Evolutionary conservation across 2,797 vertebrate genomes (phyloP).

Genomic region (Hemitrygon akajei): DNA sequence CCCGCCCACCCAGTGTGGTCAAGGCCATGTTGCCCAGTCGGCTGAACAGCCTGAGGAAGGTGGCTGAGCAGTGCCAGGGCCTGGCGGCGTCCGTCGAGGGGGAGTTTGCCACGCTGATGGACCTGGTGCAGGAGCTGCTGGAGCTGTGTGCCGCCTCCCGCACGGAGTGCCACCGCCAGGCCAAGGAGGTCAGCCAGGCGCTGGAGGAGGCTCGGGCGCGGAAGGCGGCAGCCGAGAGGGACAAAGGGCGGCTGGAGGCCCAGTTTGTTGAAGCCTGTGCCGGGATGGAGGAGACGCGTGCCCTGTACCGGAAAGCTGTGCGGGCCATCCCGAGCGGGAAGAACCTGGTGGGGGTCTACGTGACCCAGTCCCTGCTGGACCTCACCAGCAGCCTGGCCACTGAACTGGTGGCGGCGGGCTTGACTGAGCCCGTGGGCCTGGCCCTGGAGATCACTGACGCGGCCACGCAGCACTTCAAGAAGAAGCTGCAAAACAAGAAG

Average conservation of each 20-base stretch:
- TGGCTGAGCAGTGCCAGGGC: neutral
- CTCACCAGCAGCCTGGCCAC: neutral
- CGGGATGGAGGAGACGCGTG: neutral
- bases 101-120: neutral
- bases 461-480: neutral
- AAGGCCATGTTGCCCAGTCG: constrained; percentile 24
- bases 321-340: neutral
- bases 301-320: neutral
- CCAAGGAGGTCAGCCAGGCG: neutral
- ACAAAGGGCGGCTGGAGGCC: neutral
- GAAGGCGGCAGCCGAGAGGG: neutral
- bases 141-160: neutral
- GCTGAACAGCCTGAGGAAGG: neutral
- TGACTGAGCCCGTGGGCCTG: neutral
- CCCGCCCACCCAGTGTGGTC: neutral
- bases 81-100: neutral
- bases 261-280: neutral
- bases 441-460: neutral
- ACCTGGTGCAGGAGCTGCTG: constrained; percentile 19
- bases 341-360: neutral
- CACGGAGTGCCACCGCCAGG: neutral
- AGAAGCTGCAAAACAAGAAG: neutral
- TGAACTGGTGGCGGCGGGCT: neutral
- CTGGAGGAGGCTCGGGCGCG: neutral
- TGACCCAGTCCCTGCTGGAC: neutral